Evolutionary conservation across 1,140 invertebrate species (phyloP), one percentile per base, ranked within the genome.

Genomic region (Heliconius hermathena): DNA sequence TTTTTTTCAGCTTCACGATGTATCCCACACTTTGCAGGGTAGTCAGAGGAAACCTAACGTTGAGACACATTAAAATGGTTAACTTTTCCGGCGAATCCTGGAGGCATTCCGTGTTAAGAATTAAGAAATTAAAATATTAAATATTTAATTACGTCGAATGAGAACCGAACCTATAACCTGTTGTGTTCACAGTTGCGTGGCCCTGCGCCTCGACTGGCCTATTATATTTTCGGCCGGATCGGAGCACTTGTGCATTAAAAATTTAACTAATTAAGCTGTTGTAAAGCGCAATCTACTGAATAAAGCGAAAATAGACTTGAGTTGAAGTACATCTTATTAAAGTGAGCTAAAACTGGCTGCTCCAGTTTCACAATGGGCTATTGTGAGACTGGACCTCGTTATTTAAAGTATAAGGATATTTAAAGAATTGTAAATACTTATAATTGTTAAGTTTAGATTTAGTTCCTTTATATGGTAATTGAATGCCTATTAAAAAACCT

Each of bases 321-420:
- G 74, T 33, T 76, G 74, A 70, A 76, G 74, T 20, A 75, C 74
- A 75, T 75, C 36, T 75, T 75, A 75, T 60, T 75, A 75, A 26
- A 75, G 74, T 20, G 72, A 73, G 73, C 46, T 57, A 52, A 74
- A 74, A 57, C 52, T 57, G 73, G 29, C 73, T 57, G 73, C 73
- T 57, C 73, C 52, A 74, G 73, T 74, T 74, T 60, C 73, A 74
- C 29, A 74, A 74, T 57, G 22, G 57, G 57, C 57, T 66, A 66
- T 66, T 66, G 57, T 66, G 20, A 66, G 57, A 66, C 57, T 66
- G 57, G 57, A 66, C 57, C 57, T 66, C 57, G 57, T 66, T 66
- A 66, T 66, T 66, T 66, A 26, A 66, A 29, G 57, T 66, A 66
- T 66, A 66, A 66, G 57, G 57, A 66, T 29, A 66, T 26, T 66